Evolutionary conservation across 1,140 invertebrate genomes (phyloP).

Genomic region (Acromyrmex charruanus): DNA sequence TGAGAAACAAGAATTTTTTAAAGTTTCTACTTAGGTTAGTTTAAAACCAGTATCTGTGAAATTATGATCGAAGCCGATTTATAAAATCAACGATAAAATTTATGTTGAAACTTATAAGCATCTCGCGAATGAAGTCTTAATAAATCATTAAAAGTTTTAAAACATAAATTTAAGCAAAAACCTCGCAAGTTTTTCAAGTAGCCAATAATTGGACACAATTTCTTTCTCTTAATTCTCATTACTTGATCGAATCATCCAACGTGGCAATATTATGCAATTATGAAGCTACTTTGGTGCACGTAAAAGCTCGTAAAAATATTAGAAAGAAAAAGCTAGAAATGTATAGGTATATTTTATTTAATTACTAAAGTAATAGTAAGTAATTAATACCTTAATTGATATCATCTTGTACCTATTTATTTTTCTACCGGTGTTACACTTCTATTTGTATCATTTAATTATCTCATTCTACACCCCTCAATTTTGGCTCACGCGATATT

Average conservation of each 20-base stretch:
- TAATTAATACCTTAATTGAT: background rate
- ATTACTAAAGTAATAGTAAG: background rate
- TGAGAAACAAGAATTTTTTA: background rate
- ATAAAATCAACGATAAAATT: slow-evolving; percentile 19
- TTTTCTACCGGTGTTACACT: background rate
- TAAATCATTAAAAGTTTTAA: slow-evolving; percentile 74
- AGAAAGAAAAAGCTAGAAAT: background rate
- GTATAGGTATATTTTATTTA: background rate
- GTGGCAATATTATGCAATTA: background rate
- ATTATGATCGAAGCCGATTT: slow-evolving; percentile 7
- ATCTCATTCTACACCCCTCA: slow-evolving; percentile 78
- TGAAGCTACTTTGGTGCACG: background rate
- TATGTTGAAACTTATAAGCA: background rate
- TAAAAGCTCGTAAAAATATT: background rate
- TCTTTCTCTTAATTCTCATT: slow-evolving; percentile 39
- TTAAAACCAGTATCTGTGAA: background rate
- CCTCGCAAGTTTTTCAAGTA: slow-evolving; percentile 56
- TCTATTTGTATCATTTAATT: slow-evolving; percentile 62
- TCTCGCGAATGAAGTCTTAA: slow-evolving; percentile 43
- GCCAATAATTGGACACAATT: slow-evolving; percentile 69
- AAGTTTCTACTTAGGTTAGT: background rate
- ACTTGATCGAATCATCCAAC: slow-evolving; percentile 13
- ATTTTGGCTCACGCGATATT: slow-evolving; percentile 73
- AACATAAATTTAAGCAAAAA: slow-evolving; percentile 67
- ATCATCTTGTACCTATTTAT: background rate